Conservation (phyloP, 2,113 vertebrate species). For the Oenanthe melanoleuca region DNA sequence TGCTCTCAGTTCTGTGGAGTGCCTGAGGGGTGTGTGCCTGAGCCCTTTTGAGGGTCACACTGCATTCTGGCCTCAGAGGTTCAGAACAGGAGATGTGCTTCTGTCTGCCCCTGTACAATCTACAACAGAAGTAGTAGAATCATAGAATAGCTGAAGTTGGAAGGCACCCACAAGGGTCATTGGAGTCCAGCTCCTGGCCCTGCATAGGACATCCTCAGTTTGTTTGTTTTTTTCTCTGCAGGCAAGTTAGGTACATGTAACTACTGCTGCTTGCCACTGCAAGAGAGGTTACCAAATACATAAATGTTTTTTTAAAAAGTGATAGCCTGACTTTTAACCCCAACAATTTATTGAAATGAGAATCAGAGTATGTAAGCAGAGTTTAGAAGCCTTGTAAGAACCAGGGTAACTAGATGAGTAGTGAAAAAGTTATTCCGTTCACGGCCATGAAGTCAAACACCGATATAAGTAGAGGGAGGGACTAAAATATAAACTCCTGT, state of each 20-base stretch:
- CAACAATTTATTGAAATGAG: not conserved
- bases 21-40: not conserved
- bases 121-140: not conserved
- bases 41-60: not conserved
- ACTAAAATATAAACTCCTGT: not conserved
- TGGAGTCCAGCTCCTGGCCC: not conserved
- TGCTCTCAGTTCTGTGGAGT: not conserved
- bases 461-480: accelerated
- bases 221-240: not conserved
- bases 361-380: not conserved
- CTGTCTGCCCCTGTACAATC: not conserved
- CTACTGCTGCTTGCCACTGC: not conserved
- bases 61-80: not conserved
- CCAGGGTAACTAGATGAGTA: not conserved
- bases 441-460: not conserved
- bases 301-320: too few relatives aligned
- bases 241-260: not conserved
- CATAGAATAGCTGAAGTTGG: not conserved
- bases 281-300: not conserved
- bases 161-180: not conserved
- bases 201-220: not conserved
- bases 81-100: not conserved
- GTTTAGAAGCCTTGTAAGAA: not conserved
- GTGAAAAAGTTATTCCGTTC: not conserved
- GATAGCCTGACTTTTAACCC: not conserved